phyloP scores from a whole-genome alignment of 1,140 invertebrate genomes.

The Steinernema feltiae region DNA sequence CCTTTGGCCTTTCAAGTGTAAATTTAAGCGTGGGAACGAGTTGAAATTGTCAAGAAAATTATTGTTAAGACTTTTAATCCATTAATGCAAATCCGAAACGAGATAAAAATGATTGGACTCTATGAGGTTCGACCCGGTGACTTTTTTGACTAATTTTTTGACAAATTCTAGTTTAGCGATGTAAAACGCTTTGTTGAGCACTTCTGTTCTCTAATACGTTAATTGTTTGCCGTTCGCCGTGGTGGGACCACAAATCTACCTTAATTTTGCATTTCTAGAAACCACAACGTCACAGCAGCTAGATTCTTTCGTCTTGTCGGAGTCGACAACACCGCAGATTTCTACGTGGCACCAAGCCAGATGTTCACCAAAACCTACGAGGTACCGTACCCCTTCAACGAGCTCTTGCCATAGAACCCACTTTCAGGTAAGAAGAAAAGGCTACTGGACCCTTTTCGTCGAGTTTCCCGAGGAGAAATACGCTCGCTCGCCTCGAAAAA shows the following conservation, averaged over 20 bases:
- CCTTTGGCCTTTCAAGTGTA: no score
- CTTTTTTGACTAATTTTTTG: no score
- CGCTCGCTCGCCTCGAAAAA: constrained; percentile 53
- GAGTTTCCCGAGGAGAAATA: constrained; percentile 55
- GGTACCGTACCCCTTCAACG: constrained; percentile 29
- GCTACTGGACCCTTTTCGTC: constrained; percentile 56
- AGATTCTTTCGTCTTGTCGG: constrained; percentile 53
- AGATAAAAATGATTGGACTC: no score
- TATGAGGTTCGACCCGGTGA: no score
- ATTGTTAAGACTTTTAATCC: no score
- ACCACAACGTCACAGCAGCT: constrained; percentile 55
- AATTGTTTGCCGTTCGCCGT: not conserved
- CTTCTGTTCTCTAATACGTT: no score
- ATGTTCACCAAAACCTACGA: constrained; percentile 57
- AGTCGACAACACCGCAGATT: constrained; percentile 56
- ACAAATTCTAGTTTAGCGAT: no score
- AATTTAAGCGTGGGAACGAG: no score
- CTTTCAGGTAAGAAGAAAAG: constrained; percentile 54
- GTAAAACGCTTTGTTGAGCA: no score
- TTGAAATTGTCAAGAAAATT: no score
- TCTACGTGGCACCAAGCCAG: constrained; percentile 49
- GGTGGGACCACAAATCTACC: no score
- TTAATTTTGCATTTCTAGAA: constrained; percentile 41
- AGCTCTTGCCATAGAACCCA: not conserved
- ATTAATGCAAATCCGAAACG: no score